phyloP scores from a whole-genome alignment of 2,113 vertebrate species.

The Dromaius novaehollandiae region DNA sequence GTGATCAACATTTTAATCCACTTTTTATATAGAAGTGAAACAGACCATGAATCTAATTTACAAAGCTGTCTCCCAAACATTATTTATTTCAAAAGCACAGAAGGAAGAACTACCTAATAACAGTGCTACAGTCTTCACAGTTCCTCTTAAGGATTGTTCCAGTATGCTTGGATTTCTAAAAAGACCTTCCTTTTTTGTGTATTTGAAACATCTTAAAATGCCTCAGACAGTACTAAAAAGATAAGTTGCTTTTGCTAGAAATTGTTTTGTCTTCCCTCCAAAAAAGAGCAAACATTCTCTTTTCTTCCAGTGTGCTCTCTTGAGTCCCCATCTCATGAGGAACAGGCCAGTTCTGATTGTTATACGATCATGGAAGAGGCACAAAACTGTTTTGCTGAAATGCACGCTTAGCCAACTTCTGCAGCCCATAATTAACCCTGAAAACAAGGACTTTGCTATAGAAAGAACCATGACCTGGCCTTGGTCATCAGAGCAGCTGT shows the following conservation, averaged over 20 bases:
- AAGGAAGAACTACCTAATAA: neutral
- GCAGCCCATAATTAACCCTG: neutral
- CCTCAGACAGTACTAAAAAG: neutral
- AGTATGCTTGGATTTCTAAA: neutral
- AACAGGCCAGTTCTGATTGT: neutral
- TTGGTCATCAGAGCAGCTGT: neutral
- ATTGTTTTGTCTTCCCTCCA: neutral
- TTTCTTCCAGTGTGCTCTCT: neutral
- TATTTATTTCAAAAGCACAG: constrained; percentile 35
- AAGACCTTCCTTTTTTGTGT: no score
- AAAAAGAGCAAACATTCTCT: neutral
- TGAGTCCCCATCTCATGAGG: neutral
- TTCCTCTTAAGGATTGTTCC: neutral
- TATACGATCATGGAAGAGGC: neutral
- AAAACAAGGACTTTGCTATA: neutral
- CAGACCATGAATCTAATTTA: constrained; percentile 74
- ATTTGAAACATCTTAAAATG: neutral
- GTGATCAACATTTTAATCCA: constrained; percentile 72
- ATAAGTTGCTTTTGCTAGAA: neutral
- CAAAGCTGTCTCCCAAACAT: constrained; percentile 40
- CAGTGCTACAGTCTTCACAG: neutral
- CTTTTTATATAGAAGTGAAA: constrained; percentile 60
- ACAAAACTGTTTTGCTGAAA: neutral
- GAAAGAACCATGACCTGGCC: neutral
- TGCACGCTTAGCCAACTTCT: fast-evolving